A percentile compares a stretch with the other conserved stretches of the same genome.
Conservation (phyloP, 2,797 vertebrate species). For the Typhlichthys subterraneus region DNA sequence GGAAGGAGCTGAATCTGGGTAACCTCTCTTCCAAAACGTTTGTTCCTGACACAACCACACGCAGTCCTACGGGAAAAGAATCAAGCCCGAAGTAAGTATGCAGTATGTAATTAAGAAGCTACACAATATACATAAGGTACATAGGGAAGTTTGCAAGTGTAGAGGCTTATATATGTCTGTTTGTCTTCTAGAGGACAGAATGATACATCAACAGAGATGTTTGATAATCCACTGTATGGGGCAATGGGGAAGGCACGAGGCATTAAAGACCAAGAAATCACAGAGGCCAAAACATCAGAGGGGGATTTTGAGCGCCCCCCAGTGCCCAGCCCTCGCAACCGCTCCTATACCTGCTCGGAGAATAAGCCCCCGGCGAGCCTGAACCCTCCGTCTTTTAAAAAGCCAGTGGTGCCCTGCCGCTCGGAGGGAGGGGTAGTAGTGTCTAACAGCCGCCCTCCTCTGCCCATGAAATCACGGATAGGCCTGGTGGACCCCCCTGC, state of each 20-base stretch:
- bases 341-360: slow-evolving; percentile 89
- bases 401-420: slow-evolving; percentile 82
- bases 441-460: slow-evolving; percentile 76
- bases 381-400: slow-evolving; percentile 73
- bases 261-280: slow-evolving; percentile 80
- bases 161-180: not conserved
- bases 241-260: slow-evolving; percentile 69
- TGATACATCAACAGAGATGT: slow-evolving; percentile 83
- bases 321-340: slow-evolving; percentile 80
- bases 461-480: slow-evolving; percentile 83
- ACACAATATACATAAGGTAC: not conserved
- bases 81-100: slow-evolving; percentile 79
- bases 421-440: slow-evolving; percentile 75
- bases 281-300: slow-evolving; percentile 76
- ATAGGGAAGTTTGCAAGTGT: not conserved
- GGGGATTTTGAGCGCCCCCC: slow-evolving; percentile 73
- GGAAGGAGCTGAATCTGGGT: slow-evolving; percentile 75
- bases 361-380: slow-evolving; percentile 56
- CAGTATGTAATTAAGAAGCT: not conserved
- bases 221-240: slow-evolving; percentile 96
- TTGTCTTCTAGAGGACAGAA: slow-evolving; percentile 67
- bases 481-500: slow-evolving; percentile 57
- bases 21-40: slow-evolving; percentile 76
- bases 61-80: slow-evolving; percentile 67
- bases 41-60: slow-evolving; percentile 54